phyloP scores from a whole-genome alignment of 2,113 vertebrate genomes.

The Piliocolobus tephrosceles region DNA sequence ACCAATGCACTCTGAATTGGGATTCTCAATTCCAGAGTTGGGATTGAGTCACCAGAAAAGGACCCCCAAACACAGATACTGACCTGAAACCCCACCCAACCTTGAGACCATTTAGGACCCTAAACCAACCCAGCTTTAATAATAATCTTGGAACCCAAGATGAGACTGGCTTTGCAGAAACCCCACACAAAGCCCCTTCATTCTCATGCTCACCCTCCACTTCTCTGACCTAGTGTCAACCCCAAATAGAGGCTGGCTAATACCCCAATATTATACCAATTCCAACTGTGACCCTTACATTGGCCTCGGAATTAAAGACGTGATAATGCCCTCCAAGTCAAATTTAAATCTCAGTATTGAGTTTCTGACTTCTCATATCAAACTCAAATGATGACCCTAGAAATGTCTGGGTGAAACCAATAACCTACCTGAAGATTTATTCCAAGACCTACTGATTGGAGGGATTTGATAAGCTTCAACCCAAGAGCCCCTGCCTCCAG shows the following conservation, averaged over 20 bases:
- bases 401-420: neutral
- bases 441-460: neutral
- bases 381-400: neutral
- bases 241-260: neutral
- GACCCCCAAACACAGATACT: neutral
- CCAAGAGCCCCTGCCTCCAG: neutral
- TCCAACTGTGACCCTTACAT: neutral
- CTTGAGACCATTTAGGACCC: neutral
- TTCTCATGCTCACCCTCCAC: neutral
- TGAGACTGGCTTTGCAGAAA: neutral
- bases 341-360: neutral
- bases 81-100: neutral
- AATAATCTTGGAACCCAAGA: neutral
- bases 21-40: neutral
- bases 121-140: neutral
- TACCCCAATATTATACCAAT: neutral
- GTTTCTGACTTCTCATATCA: slow-evolving; percentile 16
- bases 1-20: neutral
- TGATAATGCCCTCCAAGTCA: neutral
- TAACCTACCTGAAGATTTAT: neutral
- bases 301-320: neutral
- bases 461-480: neutral
- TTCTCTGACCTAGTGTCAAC: neutral
- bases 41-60: neutral
- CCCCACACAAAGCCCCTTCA: neutral